Evolutionary conservation across 2,113 vertebrate species (phyloP).

Genomic region (Natator depressus): DNA sequence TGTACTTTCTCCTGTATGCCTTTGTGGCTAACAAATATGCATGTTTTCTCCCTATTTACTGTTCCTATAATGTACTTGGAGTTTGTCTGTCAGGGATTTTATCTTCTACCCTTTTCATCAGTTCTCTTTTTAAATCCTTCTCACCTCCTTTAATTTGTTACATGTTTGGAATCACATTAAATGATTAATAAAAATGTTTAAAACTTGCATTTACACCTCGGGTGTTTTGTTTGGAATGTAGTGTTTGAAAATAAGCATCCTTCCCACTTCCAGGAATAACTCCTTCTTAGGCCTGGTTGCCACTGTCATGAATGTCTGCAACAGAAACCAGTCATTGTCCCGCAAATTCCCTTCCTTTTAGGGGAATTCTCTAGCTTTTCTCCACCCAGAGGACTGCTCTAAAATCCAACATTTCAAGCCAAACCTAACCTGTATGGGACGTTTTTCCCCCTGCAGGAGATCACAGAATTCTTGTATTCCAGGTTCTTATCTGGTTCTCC

Average conservation of each 20-base stretch:
- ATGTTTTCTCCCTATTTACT: fast-evolving
- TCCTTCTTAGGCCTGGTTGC: not conserved
- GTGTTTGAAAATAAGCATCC: not conserved
- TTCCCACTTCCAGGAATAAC: not conserved
- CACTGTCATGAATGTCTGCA: not conserved
- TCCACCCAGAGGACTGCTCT: not conserved
- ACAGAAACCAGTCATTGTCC: not conserved
- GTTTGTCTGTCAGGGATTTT: not conserved
- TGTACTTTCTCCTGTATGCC: not conserved
- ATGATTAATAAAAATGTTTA: not conserved
- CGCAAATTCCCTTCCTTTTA: not conserved
- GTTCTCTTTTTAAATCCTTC: not conserved
- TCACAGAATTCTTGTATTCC: slow-evolving; percentile 10
- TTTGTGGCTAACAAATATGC: not conserved
- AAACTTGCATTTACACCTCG: not conserved
- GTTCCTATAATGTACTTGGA: fast-evolving
- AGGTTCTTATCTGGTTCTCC: slow-evolving; percentile 22
- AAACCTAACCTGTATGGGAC: not conserved
- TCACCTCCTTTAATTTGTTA: not conserved
- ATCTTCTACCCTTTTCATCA: not conserved
- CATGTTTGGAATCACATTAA: not conserved
- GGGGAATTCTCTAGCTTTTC: not conserved
- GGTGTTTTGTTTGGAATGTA: not conserved
- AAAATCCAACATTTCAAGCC: not conserved
- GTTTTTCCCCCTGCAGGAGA: not conserved